phyloP scores from a whole-genome alignment of 2,888 invertebrate species.

The Notodromas monacha region DNA sequence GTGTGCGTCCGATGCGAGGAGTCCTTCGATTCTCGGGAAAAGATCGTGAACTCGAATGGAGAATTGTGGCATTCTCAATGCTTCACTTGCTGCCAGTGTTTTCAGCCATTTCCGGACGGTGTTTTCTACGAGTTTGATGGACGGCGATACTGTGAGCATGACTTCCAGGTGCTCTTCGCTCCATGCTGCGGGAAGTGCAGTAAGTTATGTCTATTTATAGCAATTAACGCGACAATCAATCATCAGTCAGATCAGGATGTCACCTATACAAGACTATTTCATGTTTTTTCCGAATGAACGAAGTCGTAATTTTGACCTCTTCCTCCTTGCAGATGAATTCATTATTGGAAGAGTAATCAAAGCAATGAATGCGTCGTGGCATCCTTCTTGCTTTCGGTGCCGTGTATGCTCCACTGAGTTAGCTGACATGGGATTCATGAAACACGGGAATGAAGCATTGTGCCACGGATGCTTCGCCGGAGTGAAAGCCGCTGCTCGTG shows the following conservation, averaged over 20 bases:
- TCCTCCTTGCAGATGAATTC: slow-evolving; percentile 35
- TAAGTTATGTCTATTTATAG: slow-evolving; percentile 23
- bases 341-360: slow-evolving; percentile 96
- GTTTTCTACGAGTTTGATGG: slow-evolving; percentile 97
- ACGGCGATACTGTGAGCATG: slow-evolving; percentile 92
- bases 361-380: slow-evolving; percentile 97
- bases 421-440: slow-evolving; percentile 83
- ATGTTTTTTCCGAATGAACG: too few relatives aligned
- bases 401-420: slow-evolving; percentile 64
- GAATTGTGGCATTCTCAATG: slow-evolving; percentile 96
- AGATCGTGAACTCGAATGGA: slow-evolving; percentile 92
- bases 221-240: too few relatives aligned
- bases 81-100: slow-evolving; percentile 89
- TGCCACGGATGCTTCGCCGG: slow-evolving; percentile 89
- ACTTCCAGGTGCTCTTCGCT: slow-evolving; percentile 84
- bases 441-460: slow-evolving; percentile 31
- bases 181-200: slow-evolving; percentile 51
- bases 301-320: slow-evolving; percentile 17
- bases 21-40: slow-evolving; percentile 80
- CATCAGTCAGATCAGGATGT: too few relatives aligned
- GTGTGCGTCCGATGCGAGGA: slow-evolving; percentile 74
- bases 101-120: slow-evolving; percentile 78
- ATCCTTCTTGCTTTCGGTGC: slow-evolving; percentile 87
- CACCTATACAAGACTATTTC: too few relatives aligned
- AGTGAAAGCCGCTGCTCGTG: slow-evolving; percentile 71